Conservation (phyloP, 2,888 invertebrate species). For the Alsophila aescularia region DNA sequence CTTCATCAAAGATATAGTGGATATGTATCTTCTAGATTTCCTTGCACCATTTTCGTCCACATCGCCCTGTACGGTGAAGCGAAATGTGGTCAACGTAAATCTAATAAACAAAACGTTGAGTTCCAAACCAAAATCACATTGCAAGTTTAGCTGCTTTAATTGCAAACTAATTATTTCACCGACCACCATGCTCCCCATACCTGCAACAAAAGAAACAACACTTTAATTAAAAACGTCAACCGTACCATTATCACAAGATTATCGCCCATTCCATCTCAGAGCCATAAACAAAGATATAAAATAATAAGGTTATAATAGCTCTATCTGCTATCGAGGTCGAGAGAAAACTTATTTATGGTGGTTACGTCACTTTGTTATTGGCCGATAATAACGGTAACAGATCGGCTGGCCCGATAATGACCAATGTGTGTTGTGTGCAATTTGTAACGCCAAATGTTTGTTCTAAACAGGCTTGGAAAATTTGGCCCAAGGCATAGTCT, state of each 20-base stretch:
- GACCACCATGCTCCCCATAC: constrained; percentile 16
- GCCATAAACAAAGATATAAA: constrained; percentile 20
- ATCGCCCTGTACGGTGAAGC: too few species aligned
- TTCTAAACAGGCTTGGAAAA: neutral
- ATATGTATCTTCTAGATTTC: too few species aligned
- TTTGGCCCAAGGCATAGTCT: too few species aligned
- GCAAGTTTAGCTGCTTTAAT: neutral
- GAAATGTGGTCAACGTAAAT: too few species aligned
- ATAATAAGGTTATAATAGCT: constrained; percentile 23
- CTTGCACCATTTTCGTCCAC: too few species aligned
- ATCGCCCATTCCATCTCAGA: constrained; percentile 18
- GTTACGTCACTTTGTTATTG: constrained; percentile 30
- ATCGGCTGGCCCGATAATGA: constrained; percentile 9
- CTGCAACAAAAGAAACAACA: constrained; percentile 28
- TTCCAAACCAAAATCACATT: too few species aligned
- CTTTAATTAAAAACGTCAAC: constrained; percentile 23
- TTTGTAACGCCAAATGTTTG: neutral
- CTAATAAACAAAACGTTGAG: too few species aligned
- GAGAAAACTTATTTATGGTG: constrained; percentile 32
- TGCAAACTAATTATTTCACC: neutral
- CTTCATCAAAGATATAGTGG: too few species aligned
- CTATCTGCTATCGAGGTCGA: constrained; percentile 19
- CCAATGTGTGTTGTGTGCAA: constrained; percentile 3
- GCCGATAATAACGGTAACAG: constrained; percentile 10
- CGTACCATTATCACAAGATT: constrained; percentile 19